phyloP scores from a whole-genome alignment of 2,888 invertebrate species.

The Cephus pygmeus region DNA sequence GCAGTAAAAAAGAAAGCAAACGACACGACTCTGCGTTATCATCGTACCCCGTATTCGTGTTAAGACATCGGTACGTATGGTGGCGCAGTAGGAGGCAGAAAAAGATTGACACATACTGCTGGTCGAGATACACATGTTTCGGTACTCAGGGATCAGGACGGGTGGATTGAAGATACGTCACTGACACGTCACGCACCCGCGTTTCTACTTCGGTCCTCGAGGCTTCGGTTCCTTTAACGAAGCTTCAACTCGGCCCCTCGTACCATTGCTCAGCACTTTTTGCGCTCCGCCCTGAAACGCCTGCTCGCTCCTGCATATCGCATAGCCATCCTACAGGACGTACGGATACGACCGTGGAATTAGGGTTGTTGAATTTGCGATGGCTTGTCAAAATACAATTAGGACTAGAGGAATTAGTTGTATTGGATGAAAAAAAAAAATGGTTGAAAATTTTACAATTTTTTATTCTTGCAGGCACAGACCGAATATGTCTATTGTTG shows the following conservation, averaged over 20 bases:
- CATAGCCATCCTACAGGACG: background rate
- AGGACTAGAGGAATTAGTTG: background rate
- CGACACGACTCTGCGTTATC: background rate
- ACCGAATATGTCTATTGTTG: background rate
- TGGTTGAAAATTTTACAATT: background rate
- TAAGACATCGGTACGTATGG: background rate
- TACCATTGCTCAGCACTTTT: conserved; percentile 61
- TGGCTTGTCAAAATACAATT: conserved; percentile 4
- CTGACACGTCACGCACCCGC: conserved; percentile 34
- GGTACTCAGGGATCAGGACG: conserved; percentile 33
- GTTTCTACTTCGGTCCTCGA: conserved; percentile 29
- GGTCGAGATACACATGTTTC: conserved; percentile 33
- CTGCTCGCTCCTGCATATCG: conserved; percentile 29
- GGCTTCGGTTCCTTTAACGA: conserved; percentile 28
- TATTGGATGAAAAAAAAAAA: background rate
- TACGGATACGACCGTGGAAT: background rate
- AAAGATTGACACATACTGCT: conserved; percentile 40
- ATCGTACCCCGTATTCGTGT: background rate
- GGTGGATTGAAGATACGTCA: conserved; percentile 32
- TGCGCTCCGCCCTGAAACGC: conserved; percentile 60
- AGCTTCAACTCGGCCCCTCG: conserved; percentile 41
- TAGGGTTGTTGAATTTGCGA: background rate
- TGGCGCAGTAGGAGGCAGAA: conserved; percentile 24
- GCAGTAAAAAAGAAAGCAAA: background rate
- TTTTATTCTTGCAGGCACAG: background rate